Evolutionary conservation across 2,888 invertebrate species (phyloP).

Genomic region (Cephus spinipes): DNA sequence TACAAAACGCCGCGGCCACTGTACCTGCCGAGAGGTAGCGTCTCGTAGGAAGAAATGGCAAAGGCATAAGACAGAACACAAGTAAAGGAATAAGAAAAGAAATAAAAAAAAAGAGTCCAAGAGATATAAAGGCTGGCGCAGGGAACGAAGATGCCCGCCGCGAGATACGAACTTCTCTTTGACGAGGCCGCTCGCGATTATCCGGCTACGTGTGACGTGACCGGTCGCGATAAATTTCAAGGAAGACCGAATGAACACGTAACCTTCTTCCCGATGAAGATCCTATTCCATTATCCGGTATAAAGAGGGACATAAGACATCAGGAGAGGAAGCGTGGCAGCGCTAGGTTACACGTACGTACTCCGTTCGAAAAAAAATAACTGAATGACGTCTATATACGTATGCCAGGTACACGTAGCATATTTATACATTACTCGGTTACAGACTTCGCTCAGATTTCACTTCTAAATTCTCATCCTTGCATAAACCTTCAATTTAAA

Average conservation of each 20-base stretch:
- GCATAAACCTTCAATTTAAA: neutral
- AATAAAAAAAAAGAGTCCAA: neutral
- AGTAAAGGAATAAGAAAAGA: neutral
- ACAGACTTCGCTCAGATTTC: neutral
- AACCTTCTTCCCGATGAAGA: neutral
- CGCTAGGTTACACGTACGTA: neutral
- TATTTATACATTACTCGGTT: neutral
- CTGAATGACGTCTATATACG: neutral
- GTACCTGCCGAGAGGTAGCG: neutral
- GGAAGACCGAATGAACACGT: slow-evolving; percentile 7
- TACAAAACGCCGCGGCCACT: neutral
- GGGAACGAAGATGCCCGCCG: neutral
- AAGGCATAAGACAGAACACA: neutral
- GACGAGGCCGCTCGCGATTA: slow-evolving; percentile 6
- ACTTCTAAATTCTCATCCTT: neutral
- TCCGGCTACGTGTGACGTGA: slow-evolving; percentile 3
- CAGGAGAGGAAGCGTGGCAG: neutral
- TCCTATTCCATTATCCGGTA: neutral
- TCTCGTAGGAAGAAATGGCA: neutral
- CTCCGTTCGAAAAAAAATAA: neutral
- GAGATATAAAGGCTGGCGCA: neutral
- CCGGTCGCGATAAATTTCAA: slow-evolving; percentile 3
- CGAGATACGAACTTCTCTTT: slow-evolving; percentile 2
- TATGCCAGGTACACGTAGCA: neutral
- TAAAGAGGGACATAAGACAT: neutral